Percentiles rank a stretch among this genome's conserved stretches.
These are phyloP conservation scores for Anisognathus igniventris DNA, from an alignment of 2,797 vertebrate species.

Conservation along the genomic window DNA sequence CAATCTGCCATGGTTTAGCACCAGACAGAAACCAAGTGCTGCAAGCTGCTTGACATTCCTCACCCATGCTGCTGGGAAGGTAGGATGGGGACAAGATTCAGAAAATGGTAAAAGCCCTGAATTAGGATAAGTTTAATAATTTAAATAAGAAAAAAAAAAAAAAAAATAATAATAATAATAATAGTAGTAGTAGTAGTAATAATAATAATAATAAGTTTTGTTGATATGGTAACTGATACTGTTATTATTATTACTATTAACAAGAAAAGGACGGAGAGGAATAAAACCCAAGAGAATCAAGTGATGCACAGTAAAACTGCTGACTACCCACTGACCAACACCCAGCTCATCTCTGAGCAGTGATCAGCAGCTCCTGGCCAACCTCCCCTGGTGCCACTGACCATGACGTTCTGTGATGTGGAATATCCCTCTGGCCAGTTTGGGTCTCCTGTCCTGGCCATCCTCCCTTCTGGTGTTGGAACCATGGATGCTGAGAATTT, in stretches of 20 bases:
- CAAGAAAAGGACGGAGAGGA: not conserved
- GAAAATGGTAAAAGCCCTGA: not conserved
- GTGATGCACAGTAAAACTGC: not conserved
- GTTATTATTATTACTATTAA: not conserved
- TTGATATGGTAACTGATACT: not conserved
- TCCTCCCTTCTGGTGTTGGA: not conserved
- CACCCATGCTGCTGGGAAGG: not conserved
- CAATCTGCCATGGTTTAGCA: accelerated
- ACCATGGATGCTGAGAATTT: not conserved
- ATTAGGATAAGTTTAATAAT: not conserved
- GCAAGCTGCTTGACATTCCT: not conserved
- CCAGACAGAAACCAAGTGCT: not conserved
- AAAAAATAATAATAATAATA: too few species aligned
- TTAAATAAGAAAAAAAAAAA: not conserved
- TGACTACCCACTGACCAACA: not conserved
- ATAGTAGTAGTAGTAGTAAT: not conserved
- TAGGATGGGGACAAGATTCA: not conserved
- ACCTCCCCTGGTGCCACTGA: not conserved
- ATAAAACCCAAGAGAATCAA: not conserved
- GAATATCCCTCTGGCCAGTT: not conserved
- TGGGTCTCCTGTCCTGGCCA: not conserved
- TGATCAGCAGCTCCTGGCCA: not conserved
- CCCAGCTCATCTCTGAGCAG: not conserved
- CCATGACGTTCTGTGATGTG: not conserved
- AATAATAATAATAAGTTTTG: not conserved